Conservation (phyloP, 2,113 vertebrate species). For the Silurus meridionalis region DNA sequence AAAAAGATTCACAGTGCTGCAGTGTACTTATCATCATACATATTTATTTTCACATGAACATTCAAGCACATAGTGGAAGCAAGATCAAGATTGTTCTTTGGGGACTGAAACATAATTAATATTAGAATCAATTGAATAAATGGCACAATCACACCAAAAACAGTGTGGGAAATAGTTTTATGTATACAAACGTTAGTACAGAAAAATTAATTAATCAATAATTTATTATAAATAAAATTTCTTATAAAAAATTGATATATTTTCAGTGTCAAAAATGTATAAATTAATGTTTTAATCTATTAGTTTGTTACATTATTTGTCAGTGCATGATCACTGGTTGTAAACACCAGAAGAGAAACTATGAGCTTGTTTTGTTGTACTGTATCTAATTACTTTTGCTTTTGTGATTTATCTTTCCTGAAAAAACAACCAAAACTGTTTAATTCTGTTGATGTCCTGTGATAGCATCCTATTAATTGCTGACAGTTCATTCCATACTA, state of each 20-base stretch:
- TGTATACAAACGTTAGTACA: not conserved
- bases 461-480: conserved; percentile 17
- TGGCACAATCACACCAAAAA: not conserved
- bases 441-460: conserved; percentile 12
- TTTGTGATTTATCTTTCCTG: conserved; percentile 27
- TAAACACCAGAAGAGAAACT: not conserved
- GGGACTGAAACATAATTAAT: not conserved
- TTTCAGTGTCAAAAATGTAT: not conserved
- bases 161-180: not conserved
- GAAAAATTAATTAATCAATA: not conserved
- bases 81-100: not conserved
- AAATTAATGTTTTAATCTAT: not conserved
- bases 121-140: not conserved
- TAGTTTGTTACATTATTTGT: conserved; percentile 10
- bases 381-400: conserved; percentile 31
- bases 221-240: not conserved
- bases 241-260: not conserved
- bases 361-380: conserved; percentile 5
- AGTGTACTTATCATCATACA: not conserved
- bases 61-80: not conserved
- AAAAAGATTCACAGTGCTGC: too few relatives aligned
- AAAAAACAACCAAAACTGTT: conserved; percentile 20
- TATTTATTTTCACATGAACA: not conserved
- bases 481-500: not conserved
- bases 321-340: not conserved